A percentile compares a stretch with the other conserved stretches of the same genome.
phyloP scores from a whole-genome alignment of 2,888 invertebrate species.

The Patella pellucida region DNA sequence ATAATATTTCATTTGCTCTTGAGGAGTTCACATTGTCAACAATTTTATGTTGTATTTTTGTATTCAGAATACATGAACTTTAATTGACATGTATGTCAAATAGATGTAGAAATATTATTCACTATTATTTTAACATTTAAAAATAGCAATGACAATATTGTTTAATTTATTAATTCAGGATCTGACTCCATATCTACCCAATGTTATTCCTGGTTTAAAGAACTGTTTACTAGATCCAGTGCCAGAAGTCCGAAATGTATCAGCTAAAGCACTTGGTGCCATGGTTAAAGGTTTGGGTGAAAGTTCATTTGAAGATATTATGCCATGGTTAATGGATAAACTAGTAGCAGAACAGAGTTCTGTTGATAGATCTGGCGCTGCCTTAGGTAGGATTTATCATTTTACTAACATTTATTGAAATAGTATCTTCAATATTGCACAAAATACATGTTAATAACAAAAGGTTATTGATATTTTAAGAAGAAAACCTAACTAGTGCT shows the following conservation, averaged over 20 bases:
- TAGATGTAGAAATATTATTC: too few species aligned
- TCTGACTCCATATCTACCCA: slow-evolving; percentile 93
- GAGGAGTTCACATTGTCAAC: too few species aligned
- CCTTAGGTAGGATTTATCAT: slow-evolving; percentile 58
- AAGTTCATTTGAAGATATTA: slow-evolving; percentile 92
- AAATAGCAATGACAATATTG: not conserved
- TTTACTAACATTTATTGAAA: too few species aligned
- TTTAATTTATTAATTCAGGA: slow-evolving; percentile 74
- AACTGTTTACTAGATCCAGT: slow-evolving; percentile 96
- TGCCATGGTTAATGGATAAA: slow-evolving; percentile 99
- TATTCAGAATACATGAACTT: too few species aligned
- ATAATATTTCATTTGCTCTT: too few species aligned
- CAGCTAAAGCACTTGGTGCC: slow-evolving; percentile 94
- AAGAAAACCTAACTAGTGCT: too few species aligned
- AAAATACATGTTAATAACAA: too few species aligned
- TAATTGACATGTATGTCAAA: too few species aligned
- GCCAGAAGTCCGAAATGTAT: slow-evolving; percentile 96
- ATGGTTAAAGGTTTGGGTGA: slow-evolving; percentile 99
- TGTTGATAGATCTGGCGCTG: slow-evolving; percentile 77
- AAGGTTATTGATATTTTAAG: too few species aligned
- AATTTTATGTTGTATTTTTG: too few species aligned
- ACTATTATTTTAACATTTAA: not conserved
- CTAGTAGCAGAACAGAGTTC: slow-evolving; percentile 94
- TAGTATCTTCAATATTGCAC: too few species aligned
- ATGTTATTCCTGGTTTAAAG: slow-evolving; percentile 96